Conservation (phyloP, 2,888 invertebrate species). For the Epistrophe eligans region DNA sequence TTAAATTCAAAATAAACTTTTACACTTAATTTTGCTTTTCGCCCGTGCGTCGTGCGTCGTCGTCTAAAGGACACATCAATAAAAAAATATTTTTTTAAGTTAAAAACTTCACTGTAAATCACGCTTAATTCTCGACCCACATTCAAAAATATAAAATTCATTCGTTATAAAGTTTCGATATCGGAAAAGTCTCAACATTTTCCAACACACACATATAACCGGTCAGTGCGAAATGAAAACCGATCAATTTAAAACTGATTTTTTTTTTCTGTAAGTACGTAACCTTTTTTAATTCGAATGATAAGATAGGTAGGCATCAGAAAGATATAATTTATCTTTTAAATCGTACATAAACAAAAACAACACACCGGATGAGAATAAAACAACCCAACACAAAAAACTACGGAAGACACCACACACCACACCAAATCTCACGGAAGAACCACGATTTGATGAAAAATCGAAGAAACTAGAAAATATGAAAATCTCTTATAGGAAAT, state of each 20-base stretch:
- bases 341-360: not conserved
- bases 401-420: no score
- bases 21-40: conserved; percentile 13
- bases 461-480: conserved; percentile 50
- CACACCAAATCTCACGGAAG: conserved; percentile 32
- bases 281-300: conserved; percentile 8
- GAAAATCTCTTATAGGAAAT: conserved; percentile 34
- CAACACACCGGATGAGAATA: conserved; percentile 5
- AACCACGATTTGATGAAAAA: conserved; percentile 55
- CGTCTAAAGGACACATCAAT: conserved; percentile 36
- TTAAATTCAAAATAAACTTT: conserved; percentile 1
- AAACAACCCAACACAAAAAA: conserved; percentile 25
- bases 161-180: conserved; percentile 51
- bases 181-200: conserved; percentile 68
- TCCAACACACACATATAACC: conserved; percentile 33
- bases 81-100: not conserved
- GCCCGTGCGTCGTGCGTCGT: not conserved
- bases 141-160: conserved; percentile 40
- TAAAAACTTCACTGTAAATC: conserved; percentile 52
- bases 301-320: conserved; percentile 12
- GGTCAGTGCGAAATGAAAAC: conserved; percentile 21
- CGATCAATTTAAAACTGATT: not conserved
- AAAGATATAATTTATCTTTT: not conserved
- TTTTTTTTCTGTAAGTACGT: not conserved
- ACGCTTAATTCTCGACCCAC: conserved; percentile 28